Evolutionary conservation across 2,113 vertebrate species (phyloP).

Genomic region (Malurus alboscapulatus): DNA sequence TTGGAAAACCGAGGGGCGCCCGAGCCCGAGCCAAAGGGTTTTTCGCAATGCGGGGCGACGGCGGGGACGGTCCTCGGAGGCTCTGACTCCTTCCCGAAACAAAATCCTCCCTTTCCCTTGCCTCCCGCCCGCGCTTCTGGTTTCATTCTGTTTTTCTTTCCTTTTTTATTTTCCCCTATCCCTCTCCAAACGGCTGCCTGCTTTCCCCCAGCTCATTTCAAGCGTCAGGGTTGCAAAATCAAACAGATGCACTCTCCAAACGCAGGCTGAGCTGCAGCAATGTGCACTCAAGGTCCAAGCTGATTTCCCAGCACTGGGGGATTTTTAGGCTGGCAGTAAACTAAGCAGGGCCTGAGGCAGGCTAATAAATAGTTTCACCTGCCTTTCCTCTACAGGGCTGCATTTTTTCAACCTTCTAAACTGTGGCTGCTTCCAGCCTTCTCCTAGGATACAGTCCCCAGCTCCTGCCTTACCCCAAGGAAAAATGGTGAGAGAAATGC

Average conservation of each 20-base stretch:
- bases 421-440: background rate
- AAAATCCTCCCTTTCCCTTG: background rate
- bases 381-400: background rate
- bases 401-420: background rate
- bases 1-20: slow-evolving; percentile 33
- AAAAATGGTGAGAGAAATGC: background rate
- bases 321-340: slow-evolving; percentile 5
- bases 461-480: background rate
- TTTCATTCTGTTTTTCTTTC: background rate
- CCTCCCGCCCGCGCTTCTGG: background rate
- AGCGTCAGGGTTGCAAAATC: background rate
- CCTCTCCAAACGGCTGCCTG: background rate
- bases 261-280: background rate
- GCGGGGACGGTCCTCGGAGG: background rate
- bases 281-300: background rate
- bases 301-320: background rate
- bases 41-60: background rate
- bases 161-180: too few relatives aligned
- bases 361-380: background rate
- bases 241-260: background rate
- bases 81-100: background rate
- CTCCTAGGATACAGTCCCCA: background rate
- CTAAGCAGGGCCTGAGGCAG: background rate
- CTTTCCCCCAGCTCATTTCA: background rate
- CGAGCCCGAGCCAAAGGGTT: background rate